A percentile compares a stretch with the other conserved stretches of the same genome.
Conservation (phyloP, 2,888 invertebrate genomes). For the Dolomedes plantarius region DNA sequence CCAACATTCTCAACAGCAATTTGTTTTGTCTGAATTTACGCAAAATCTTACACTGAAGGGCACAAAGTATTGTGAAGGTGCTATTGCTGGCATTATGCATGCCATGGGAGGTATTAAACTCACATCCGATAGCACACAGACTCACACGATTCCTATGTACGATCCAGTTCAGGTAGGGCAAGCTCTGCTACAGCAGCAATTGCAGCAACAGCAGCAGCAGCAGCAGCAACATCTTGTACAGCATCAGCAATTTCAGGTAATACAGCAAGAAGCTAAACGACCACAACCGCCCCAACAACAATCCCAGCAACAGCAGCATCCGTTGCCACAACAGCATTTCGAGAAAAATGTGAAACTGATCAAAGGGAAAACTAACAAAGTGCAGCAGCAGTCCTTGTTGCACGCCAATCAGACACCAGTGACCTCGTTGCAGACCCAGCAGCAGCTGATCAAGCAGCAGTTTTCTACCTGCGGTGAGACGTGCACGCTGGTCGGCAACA, state of each 20-base stretch:
- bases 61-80: conserved; percentile 77
- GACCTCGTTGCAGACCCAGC: conserved; percentile 74
- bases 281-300: conserved; percentile 29
- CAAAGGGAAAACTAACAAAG: conserved; percentile 50
- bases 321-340: conserved; percentile 19
- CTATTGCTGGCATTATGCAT: conserved; percentile 73
- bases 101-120: conserved; percentile 70
- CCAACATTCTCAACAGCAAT: conserved; percentile 73
- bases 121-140: conserved; percentile 59
- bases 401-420: conserved; percentile 73
- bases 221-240: conserved; percentile 41
- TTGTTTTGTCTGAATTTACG: conserved; percentile 71
- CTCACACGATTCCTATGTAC: conserved; percentile 65
- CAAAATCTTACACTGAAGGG: conserved; percentile 71
- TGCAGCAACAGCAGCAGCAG: conserved; percentile 36
- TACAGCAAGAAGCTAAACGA: conserved; percentile 58
- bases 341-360: conserved; percentile 58
- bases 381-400: conserved; percentile 73
- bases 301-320: not conserved
- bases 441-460: conserved; percentile 73
- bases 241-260: conserved; percentile 54
- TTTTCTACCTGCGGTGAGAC: conserved; percentile 73
- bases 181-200: conserved; percentile 62
- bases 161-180: conserved; percentile 68
- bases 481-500: conserved; percentile 72